Evolutionary conservation across 2,888 invertebrate species (phyloP), one percentile per base, ranked within the genome.

Genomic region (Mesopsocus fuscifrons): DNA sequence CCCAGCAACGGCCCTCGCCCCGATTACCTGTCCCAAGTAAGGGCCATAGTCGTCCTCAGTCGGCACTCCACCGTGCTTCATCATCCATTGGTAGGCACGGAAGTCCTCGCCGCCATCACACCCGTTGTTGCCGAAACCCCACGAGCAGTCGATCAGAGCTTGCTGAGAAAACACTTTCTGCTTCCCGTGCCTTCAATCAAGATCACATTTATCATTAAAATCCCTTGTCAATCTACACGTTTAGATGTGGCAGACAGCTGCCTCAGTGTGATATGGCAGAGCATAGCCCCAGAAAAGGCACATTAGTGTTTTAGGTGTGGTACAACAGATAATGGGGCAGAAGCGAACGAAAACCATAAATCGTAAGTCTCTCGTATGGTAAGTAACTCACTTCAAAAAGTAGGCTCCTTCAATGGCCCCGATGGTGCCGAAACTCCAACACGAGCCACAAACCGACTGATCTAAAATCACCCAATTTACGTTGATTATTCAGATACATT

Each of bases 101-200:
- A 80, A 92, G 61, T 94, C 94, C 62, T 94, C 92, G n/a, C 94
- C 94, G 2, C 94, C 95, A 59, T 95, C 94, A 59, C 94, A 95
- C 0, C 91, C 95, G 61, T 95, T 92, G 62, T 91, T 91, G 20
- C 92, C 92, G 60, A 71, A 88, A 59, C 87, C 87, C 94, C 94
- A 95, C 1, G 89, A 88, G 59, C 95, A 95, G 65, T 95, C 94
- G 45, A 95, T 74, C 42, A 95, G 68, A 17, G 91, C 87, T 67
- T 59, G 43, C 2, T 46, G 47, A 31, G 35, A 32, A 21, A 38
- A 17, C 20, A 16, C 20, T 6, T 20, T 38, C 6, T 20, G 38
- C 11, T 38, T 15, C 11, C 38, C 38, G 5, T 17, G 13, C 38
- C 38, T 38, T 20, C 13, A 38, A 38, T 33, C 6, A 33, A 9